Evolutionary conservation across 2,888 invertebrate species (phyloP).

Genomic region (Dasysyrphus tricinctus): DNA sequence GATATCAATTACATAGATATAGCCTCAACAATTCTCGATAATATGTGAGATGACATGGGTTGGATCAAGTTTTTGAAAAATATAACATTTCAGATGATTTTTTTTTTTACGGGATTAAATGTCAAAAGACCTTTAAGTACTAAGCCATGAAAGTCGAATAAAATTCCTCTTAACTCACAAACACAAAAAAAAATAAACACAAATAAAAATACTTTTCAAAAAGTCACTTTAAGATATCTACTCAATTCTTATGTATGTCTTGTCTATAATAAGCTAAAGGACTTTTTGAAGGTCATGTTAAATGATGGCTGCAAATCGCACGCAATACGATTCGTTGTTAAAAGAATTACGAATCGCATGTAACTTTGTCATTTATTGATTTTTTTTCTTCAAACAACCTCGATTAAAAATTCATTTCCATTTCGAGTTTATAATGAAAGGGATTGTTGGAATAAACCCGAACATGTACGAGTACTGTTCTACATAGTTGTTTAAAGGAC

Average conservation of each 20-base stretch:
- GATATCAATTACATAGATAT: conserved; percentile 8
- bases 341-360: conserved; percentile 2
- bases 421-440: conserved; percentile 5
- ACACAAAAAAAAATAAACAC: neutral
- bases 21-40: neutral
- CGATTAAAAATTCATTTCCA: conserved; percentile 40
- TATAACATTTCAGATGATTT: neutral
- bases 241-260: neutral
- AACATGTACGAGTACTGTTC: neutral
- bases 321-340: neutral
- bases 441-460: neutral
- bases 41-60: neutral
- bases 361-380: conserved; percentile 18
- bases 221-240: neutral
- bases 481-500: neutral
- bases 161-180: neutral
- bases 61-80: neutral
- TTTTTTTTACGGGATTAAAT: neutral
- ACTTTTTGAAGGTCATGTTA: conserved; percentile 4
- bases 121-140: neutral
- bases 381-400: neutral
- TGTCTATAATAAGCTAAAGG: neutral
- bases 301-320: neutral
- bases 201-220: neutral
- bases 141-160: neutral